Percentiles rank a stretch among this genome's conserved stretches.
Evolutionary conservation across 37 sponge, comb jelly and placozoan genomes (phyloP).

Genomic region (Agelas oroides): DNA sequence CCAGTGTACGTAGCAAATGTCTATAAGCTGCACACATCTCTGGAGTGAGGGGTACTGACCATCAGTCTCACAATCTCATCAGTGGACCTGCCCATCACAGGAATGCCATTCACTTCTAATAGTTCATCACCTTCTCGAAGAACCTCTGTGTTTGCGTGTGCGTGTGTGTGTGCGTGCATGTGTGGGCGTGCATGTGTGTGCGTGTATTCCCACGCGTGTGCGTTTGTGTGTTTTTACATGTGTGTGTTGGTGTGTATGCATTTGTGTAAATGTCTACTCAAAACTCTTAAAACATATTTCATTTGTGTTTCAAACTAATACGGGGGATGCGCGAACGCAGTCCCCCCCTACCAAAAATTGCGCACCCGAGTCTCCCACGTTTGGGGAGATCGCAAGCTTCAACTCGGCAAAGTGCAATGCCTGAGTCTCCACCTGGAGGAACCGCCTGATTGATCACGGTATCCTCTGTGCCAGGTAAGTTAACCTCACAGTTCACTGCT

Average conservation of each 20-base stretch:
- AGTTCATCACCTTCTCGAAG: slow-evolving; percentile 85
- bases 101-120: slow-evolving; percentile 80
- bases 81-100: slow-evolving; percentile 61
- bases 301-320: slow-evolving; percentile 31
- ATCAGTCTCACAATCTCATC: slow-evolving; percentile 70
- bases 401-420: slow-evolving; percentile 96
- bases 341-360: slow-evolving; percentile 97
- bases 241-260: too few relatives aligned
- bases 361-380: slow-evolving; percentile 97
- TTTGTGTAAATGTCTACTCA: too few relatives aligned
- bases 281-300: too few relatives aligned
- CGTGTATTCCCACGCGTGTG: too few relatives aligned
- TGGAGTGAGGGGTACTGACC: slow-evolving; percentile 28
- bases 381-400: slow-evolving; percentile 98
- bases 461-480: slow-evolving; percentile 98
- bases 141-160: slow-evolving; percentile 31
- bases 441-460: slow-evolving; percentile 94
- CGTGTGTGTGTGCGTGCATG: too few relatives aligned
- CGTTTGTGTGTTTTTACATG: too few relatives aligned
- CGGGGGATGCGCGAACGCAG: slow-evolving; percentile 98
- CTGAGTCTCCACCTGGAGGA: slow-evolving; percentile 90
- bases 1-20: too few relatives aligned
- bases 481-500: slow-evolving; percentile 31
- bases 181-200: too few relatives aligned
- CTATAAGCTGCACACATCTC: too few relatives aligned